Base-by-base conservation (phyloP, 1,140 invertebrate genomes). In the Drosophila busckii region DNA sequence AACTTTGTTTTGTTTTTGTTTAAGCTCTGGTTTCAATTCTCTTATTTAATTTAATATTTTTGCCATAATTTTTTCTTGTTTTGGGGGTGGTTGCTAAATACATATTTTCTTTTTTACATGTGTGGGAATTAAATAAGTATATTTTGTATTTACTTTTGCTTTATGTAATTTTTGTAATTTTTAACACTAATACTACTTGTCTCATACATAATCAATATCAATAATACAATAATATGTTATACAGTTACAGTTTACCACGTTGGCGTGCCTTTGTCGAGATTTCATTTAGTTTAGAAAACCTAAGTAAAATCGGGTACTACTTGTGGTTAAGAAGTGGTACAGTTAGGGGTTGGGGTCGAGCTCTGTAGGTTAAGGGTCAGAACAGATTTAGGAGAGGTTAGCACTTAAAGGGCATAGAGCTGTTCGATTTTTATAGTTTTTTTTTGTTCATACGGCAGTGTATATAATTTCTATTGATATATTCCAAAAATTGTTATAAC, bases 221-320 rank as follows among this genome's bases (percentile, higher is more conserved):
- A 71, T 80, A 58, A 75, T 75, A 75, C 58, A 76, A 70, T 78
- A 75, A 76, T 70, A 67, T 67, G 62, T 54, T 80, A 56, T 52
- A 70, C 28, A 73, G 69, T 73, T 73, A 73, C 71, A 67, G 66
- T 63, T 78, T 70, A 63, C 58, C 71, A 73, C 59, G 50, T 56
- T 59, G 50, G 61, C 71, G 65, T 41, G 35, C 45, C 31, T 32
- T 49, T 41, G 56, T 26, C 26, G 29, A 56, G 65, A 32, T 41
- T 61, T 49, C 28, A 46, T 45, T 37, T 38, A 23, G 15, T 37
- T 40, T 78, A 70, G 52, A 40, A 40, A 31, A 34, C 28, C 70
- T 70, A 78, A 58, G 40, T 46, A 59, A 42, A 26, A 34, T 45
- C 20, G 42, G 64, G 41, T 10, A 70, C 61, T 62, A 70, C 38